A percentile compares a stretch with the other conserved stretches of the same genome.
Evolutionary conservation across 2,888 invertebrate genomes (phyloP).

Genomic region (Lasioglossum lativentre): DNA sequence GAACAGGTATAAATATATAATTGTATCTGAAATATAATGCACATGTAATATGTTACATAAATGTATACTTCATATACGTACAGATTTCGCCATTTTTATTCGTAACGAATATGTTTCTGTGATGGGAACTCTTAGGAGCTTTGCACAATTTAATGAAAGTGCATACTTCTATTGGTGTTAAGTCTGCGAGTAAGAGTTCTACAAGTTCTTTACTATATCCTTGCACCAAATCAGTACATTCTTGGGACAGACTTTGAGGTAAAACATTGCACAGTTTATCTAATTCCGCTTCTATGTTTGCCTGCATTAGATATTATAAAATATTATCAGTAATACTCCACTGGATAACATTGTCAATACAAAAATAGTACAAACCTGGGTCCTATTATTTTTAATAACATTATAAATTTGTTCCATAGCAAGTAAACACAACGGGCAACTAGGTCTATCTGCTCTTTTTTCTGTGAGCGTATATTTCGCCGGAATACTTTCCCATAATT

Average conservation of each 20-base stretch:
- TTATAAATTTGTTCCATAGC: conserved; percentile 92
- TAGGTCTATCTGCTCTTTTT: conserved; percentile 87
- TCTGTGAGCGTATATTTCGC: conserved; percentile 85
- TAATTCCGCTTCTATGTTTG: conserved; percentile 89
- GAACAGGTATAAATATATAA: not conserved
- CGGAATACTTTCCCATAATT: conserved; percentile 75
- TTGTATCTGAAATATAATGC: too few relatives aligned
- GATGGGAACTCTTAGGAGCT: conserved; percentile 70
- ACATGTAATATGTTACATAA: not conserved
- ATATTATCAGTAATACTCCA: not conserved
- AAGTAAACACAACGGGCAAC: conserved; percentile 94
- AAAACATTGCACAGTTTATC: conserved; percentile 90
- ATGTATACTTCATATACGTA: conserved; percentile 77
- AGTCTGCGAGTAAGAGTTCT: conserved; percentile 91
- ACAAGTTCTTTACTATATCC: conserved; percentile 91
- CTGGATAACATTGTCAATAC: not conserved
- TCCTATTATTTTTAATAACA: conserved; percentile 90
- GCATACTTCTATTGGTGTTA: conserved; percentile 92
- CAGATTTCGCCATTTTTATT: conserved; percentile 85
- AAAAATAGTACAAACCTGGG: conserved; percentile 87
- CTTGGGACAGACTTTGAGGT: conserved; percentile 87
- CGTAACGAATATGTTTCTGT: conserved; percentile 82
- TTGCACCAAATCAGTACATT: conserved; percentile 92
- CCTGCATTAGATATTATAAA: conserved; percentile 84
- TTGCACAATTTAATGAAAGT: conserved; percentile 91